A percentile compares a stretch with the other conserved stretches of the same genome.
Evolutionary conservation across 2,888 invertebrate genomes (phyloP).

Genomic region (Pediacus dermestoides): DNA sequence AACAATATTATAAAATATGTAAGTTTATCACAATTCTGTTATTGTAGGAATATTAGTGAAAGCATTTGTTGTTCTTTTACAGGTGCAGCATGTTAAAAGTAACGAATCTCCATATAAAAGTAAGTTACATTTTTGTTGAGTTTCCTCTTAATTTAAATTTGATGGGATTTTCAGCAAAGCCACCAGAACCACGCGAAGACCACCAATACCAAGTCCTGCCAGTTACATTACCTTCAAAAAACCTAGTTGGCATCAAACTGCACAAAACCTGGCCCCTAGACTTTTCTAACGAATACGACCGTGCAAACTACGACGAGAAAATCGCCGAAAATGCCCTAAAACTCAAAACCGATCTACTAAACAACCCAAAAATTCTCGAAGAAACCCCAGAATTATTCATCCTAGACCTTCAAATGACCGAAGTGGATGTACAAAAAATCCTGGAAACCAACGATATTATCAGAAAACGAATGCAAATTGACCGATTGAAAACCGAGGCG

Average conservation of each 20-base stretch:
- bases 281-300: constrained; percentile 60
- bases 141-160: constrained; percentile 9
- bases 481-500: constrained; percentile 63
- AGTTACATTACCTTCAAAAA: constrained; percentile 59
- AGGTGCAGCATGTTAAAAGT: constrained; percentile 39
- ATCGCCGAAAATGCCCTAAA: constrained; percentile 63
- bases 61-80: too few relatives aligned
- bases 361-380: constrained; percentile 1
- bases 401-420: constrained; percentile 59
- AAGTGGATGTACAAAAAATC: constrained; percentile 56
- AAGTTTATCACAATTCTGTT: constrained; percentile 18
- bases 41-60: too few relatives aligned
- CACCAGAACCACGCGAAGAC: constrained; percentile 34
- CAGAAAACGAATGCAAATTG: constrained; percentile 56
- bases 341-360: constrained; percentile 39
- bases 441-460: constrained; percentile 55
- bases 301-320: constrained; percentile 63
- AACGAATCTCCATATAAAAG: constrained; percentile 36
- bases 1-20: constrained; percentile 34
- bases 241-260: constrained; percentile 65
- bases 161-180: constrained; percentile 25
- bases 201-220: constrained; percentile 55
- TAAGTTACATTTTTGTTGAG: constrained; percentile 23
- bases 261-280: constrained; percentile 57
- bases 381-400: constrained; percentile 48